These are phyloP conservation scores for Microtus montanus DNA, from an alignment of 2,113 vertebrate genomes.

Conservation along the genomic window DNA sequence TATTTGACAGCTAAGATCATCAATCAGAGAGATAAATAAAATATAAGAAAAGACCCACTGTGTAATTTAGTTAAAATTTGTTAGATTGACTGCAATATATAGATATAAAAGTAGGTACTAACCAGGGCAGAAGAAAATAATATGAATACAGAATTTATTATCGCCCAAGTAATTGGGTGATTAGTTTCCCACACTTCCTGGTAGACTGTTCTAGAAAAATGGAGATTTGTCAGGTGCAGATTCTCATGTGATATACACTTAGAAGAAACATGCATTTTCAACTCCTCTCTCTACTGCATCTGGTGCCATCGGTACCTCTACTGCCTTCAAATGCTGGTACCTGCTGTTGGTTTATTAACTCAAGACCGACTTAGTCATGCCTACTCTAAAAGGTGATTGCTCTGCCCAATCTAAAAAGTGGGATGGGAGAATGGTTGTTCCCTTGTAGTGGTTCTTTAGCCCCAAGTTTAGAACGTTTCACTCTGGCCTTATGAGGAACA, in stretches of 20 bases:
- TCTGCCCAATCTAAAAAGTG: neutral
- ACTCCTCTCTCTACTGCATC: neutral
- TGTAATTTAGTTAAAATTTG: slow-evolving; percentile 14
- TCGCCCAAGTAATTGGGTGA: neutral
- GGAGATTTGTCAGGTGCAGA: neutral
- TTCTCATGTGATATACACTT: neutral
- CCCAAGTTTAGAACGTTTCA: neutral
- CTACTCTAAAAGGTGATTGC: neutral
- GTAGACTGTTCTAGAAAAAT: neutral
- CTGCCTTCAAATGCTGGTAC: neutral
- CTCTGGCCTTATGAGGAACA: neutral
- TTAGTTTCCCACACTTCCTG: neutral
- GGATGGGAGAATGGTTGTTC: neutral
- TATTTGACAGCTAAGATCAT: neutral
- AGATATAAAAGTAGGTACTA: neutral
- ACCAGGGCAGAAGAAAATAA: neutral
- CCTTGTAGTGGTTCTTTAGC: neutral
- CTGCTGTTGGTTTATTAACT: neutral
- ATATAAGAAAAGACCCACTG: neutral
- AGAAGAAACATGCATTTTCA: neutral
- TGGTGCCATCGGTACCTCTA: neutral
- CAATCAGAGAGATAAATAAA: neutral
- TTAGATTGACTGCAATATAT: neutral
- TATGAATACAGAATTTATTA: neutral
- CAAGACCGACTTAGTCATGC: neutral